Evolutionary conservation across 2,113 vertebrate genomes (phyloP), one percentile per base, ranked within the genome.

Genomic region (Anser brachyrhynchus): DNA sequence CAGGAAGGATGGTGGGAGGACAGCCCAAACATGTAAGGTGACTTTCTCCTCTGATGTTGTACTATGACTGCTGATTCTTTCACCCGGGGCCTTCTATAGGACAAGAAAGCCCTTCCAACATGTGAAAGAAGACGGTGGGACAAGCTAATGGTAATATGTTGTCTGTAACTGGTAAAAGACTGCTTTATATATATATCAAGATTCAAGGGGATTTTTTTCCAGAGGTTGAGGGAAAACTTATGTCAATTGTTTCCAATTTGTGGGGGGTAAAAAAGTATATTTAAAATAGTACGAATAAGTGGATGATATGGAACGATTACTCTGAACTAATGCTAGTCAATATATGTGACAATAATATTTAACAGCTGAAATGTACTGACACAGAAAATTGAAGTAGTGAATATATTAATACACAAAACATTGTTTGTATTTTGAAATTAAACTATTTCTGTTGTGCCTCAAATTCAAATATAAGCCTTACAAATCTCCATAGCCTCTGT

Each of bases 331-430:
- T 49, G 52, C 72, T 88, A 84, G 66, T 46, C 62, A 93, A 43
- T 31, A 19, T 70, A 73, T 28, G 35, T 86, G 79, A 93, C 72
- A 75, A 31, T 17, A 87, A n/a, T 18, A 85, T 86, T 80, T 92
- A 93, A 79, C 37, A 79, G 76, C 39, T 96, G 93, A 95, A 96
- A 96, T 96, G 96, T 95, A 90, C 73, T 90, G 94, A 96, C 96
- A 76, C 74, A 65, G 72, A 92, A 89, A 66, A 88, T 84, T 77
- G 84, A 79, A 81, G 51, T 89, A 84, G 2, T 88, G 59, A 95
- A 90, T 95, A 95, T 94, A 95, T 96, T 95, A 95, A 78, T 88
- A 89, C 0, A 17, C 79, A 75, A 84, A 75, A 62, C 77, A 95
- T 43, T 74, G 44, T 67, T 67, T 81, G 39, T 81, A 65, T 77